Evolutionary conservation across 2,113 vertebrate species (phyloP), one percentile per base, ranked within the genome.

Genomic region (Atherinomorus stipes): DNA sequence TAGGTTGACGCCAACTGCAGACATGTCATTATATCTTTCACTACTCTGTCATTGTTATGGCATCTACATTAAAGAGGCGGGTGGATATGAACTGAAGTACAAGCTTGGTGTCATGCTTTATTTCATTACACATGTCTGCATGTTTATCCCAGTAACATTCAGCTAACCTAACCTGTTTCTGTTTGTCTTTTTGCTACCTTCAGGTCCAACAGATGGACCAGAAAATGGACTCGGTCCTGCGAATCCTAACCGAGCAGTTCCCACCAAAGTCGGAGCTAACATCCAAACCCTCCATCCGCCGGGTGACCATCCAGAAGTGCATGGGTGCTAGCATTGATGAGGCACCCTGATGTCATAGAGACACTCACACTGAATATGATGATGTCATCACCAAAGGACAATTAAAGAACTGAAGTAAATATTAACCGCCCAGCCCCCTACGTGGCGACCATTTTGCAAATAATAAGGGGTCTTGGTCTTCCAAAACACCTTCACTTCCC

Each of bases 181-280:
- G 28, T 79, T 45, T 76, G 49, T 52, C 62, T 9, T 11, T 70
- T 22, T 80, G 51, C 65, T 45, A 0, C 25, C 66, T 75, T 37
- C 71, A 95, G 94, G 88, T 94, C n/a, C 54, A 89, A 68, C 88
- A 87, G 75, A 93, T 94, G 91, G 92, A 95, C 42, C 68, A 87
- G 79, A 94, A 93, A 62, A 74, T 95, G 83, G 92, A 94, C 59
- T 89, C 85, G 0, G 81, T 94, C 18, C 72, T 94, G 56, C 89
- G 59, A 62, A 90, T 95, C 69, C 83, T 94, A 79, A 61, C 63
- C 73, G 87, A 94, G 64, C 86, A 93, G 87, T 94, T 92, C 60
- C 76, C 83, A 1, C 90, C 92, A 47, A 86, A 89, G 60, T 73
- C 79, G 0, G 90, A 91, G 77, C 88, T 91, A 28, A 81, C 64